Evolutionary conservation across 2,797 vertebrate species (phyloP), one percentile per base, ranked within the genome.

Genomic region (Agapornis canus): DNA sequence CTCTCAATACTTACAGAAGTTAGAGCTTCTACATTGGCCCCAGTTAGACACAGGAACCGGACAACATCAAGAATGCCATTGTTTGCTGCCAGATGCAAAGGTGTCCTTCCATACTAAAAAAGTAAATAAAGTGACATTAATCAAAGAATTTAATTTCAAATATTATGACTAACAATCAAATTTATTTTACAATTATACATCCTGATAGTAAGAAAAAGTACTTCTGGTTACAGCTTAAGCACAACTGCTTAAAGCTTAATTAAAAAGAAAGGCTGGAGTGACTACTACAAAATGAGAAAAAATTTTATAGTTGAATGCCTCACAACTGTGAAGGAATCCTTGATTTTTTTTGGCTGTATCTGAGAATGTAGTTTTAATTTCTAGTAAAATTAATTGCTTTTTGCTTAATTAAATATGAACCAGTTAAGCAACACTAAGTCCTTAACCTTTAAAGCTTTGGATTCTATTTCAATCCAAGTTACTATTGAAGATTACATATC

Each of bases 11-110:
- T 99, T 97, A 99, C 99, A 89, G 97, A 98, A 40, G 99, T 99
- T 96, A 99, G 96, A 4, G 98, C 98, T 42, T 99, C 99, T 52
- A 98, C 99, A 13, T 98, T 99, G 57, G 98, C 99, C 68, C 99
- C 99, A 1, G 97, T 94, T 66, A 99, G 97, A 93, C 99, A 99
- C 54, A 99, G 99, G 82, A 99, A 98, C 13, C 99, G 98, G 60
- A 99, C 99, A 25, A 99, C 99, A 80, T 99, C 99, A 4, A 99
- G 98, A 94, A 98, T 98, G 40, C 99, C 99, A 4, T 99, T 99
- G 97, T 98, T 99, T 32, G 99, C 98, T 11, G 99, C 99, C 68
- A 99, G 97, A 94, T 99, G 99, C 61, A 99, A 98, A 48, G 99
- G 98, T 5, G 99, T 99, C 77, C 98, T 98, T 84, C 99, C 99